A percentile compares a stretch with the other conserved stretches of the same genome.
Evolutionary conservation across 1,140 invertebrate species (phyloP).

Genomic region (Drosophila neocordata): DNA sequence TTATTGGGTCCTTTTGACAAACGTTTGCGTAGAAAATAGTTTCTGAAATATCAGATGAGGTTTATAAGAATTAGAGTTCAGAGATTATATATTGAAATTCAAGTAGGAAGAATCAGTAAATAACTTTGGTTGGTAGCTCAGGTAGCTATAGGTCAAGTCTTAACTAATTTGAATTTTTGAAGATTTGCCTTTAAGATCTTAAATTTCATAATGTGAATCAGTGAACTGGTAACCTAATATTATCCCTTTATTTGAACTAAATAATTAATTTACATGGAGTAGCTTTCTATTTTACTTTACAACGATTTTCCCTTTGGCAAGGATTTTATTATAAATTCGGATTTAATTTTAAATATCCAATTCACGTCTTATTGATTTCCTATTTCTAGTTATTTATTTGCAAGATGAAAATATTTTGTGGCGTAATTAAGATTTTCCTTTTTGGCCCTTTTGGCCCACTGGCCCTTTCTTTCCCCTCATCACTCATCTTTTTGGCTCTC

Average conservation of each 20-base stretch:
- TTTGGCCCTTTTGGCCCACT: background rate
- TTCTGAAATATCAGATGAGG: constrained; percentile 78
- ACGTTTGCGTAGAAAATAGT: constrained; percentile 86
- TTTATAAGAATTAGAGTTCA: too few species aligned
- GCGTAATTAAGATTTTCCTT: constrained; percentile 19
- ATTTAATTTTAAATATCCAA: constrained; percentile 5
- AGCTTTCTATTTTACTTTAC: too few species aligned
- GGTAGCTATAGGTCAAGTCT: too few species aligned
- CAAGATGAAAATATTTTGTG: constrained; percentile 18
- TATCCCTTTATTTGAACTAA: background rate
- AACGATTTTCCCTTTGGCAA: background rate
- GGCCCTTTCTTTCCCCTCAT: background rate
- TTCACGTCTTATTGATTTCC: constrained; percentile 21
- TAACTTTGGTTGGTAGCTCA: too few species aligned
- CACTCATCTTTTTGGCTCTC: background rate
- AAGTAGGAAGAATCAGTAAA: too few species aligned
- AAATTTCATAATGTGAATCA: background rate
- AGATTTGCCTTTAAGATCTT: background rate
- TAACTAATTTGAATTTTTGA: too few species aligned
- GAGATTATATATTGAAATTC: too few species aligned
- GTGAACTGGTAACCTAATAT: background rate
- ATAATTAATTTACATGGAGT: background rate
- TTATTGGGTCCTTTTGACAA: constrained; percentile 90
- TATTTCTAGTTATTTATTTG: constrained; percentile 18
- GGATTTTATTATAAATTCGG: constrained; percentile 7